phyloP scores from a whole-genome alignment of 2,113 vertebrate species.

The Cryptotis parvus region DNA sequence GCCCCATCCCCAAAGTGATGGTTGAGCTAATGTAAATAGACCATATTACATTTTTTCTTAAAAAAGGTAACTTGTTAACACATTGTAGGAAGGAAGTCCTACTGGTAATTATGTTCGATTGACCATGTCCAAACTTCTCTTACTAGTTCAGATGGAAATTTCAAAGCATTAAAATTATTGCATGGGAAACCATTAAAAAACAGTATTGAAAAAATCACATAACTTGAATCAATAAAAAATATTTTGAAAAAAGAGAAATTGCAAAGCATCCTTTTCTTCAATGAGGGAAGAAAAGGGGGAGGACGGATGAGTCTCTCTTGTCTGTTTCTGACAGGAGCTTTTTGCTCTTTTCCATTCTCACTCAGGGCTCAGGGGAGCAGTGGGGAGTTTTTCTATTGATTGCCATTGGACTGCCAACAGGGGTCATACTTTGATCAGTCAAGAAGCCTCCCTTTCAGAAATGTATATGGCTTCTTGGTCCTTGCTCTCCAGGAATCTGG shows the following conservation, averaged over 20 bases:
- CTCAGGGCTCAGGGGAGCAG: neutral
- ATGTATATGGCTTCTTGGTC: neutral
- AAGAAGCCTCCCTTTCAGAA: constrained; percentile 38
- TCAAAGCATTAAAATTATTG: neutral
- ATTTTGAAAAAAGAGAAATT: too few species aligned
- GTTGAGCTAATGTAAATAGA: neutral
- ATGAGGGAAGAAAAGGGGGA: neutral
- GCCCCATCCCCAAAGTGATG: neutral
- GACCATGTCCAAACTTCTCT: neutral
- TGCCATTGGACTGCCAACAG: neutral
- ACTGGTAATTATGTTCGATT: neutral
- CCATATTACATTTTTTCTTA: neutral
- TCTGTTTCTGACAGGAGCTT: neutral
- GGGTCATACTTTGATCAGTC: neutral
- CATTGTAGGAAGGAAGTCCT: constrained; percentile 25
- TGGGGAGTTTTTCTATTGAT: too few species aligned
- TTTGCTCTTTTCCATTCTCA: neutral
- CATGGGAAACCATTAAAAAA: too few species aligned
- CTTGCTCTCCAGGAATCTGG: constrained; percentile 37
- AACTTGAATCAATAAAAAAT: too few species aligned
- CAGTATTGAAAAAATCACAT: too few species aligned
- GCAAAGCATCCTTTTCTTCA: neutral
- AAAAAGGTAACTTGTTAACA: neutral
- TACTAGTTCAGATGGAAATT: neutral
- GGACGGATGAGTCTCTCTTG: neutral